Evolutionary conservation across 1,140 invertebrate genomes (phyloP).

Genomic region (Bradysia coprophila): DNA sequence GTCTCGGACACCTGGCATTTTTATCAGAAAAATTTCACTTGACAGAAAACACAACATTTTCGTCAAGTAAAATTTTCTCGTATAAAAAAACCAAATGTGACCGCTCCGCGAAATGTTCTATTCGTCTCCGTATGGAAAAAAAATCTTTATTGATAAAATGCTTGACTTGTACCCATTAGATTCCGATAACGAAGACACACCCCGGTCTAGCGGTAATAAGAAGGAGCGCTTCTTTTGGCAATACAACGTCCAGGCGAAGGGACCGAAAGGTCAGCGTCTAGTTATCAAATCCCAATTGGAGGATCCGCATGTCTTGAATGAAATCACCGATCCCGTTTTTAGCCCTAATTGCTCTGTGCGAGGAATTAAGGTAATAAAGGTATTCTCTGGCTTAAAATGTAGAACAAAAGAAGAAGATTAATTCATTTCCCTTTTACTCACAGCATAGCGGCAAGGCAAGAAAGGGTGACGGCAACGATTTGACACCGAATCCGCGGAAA

Average conservation of each 20-base stretch:
- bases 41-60: too few relatives aligned
- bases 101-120: too few relatives aligned
- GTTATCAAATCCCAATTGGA: constrained; percentile 63
- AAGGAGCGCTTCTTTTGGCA: constrained; percentile 93
- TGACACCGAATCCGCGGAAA: constrained; percentile 88
- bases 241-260: constrained; percentile 96
- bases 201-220: constrained; percentile 32
- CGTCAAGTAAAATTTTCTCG: too few relatives aligned
- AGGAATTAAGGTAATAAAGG: constrained; percentile 56
- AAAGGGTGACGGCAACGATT: constrained; percentile 93
- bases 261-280: constrained; percentile 81
- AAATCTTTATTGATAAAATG: too few relatives aligned
- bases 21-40: too few relatives aligned
- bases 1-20: too few relatives aligned
- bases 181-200: constrained; percentile 49
- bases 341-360: constrained; percentile 73
- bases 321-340: constrained; percentile 83
- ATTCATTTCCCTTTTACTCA: background rate
- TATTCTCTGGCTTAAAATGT: background rate
- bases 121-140: too few relatives aligned
- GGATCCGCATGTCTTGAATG: constrained; percentile 83
- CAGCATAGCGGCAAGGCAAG: constrained; percentile 73
- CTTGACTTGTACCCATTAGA: too few relatives aligned
- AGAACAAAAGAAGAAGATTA: background rate
- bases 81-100: too few relatives aligned